phyloP scores from a whole-genome alignment of 1,140 invertebrate species.

The Plutomurus gul region DNA sequence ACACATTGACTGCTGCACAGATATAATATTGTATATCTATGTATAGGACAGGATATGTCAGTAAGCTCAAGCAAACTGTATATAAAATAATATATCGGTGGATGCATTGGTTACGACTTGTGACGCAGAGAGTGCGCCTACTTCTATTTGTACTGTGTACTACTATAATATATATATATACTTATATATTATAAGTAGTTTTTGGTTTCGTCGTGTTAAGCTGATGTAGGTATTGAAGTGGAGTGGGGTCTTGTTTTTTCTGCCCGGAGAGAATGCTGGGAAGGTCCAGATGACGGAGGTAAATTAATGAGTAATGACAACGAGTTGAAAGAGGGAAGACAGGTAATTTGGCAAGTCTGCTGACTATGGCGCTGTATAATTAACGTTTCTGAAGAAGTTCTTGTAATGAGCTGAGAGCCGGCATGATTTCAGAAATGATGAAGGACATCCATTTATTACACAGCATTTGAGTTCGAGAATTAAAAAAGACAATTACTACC shows the following conservation, averaged over 20 bases:
- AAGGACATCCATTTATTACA: conserved; percentile 46
- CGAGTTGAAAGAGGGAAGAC: conserved; percentile 39
- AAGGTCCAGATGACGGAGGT: conserved; percentile 40
- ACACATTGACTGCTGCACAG: too few species aligned
- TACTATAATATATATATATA: too few species aligned
- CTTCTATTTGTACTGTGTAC: too few species aligned
- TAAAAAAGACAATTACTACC: conserved; percentile 44
- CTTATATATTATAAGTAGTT: too few species aligned
- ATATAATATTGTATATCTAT: too few species aligned
- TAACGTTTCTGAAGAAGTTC: conserved; percentile 46
- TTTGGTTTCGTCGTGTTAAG: too few species aligned
- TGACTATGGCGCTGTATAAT: conserved; percentile 40
- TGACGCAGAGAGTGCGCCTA: too few species aligned
- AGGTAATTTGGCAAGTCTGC: conserved; percentile 49
- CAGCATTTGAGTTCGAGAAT: conserved; percentile 36
- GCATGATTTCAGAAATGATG: conserved; percentile 43
- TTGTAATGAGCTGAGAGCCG: conserved; percentile 38
- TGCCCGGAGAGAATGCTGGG: conserved; percentile 28
- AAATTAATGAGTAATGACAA: conserved; percentile 46
- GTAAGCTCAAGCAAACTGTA: too few species aligned
- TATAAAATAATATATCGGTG: too few species aligned
- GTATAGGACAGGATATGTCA: too few species aligned
- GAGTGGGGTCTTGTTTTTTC: conserved; percentile 26
- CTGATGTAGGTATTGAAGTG: conserved; percentile 10
- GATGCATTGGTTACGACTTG: too few species aligned